These are phyloP conservation scores for Metacarcinus magister DNA, from an alignment of 2,888 invertebrate genomes.

Conservation along the genomic window DNA sequence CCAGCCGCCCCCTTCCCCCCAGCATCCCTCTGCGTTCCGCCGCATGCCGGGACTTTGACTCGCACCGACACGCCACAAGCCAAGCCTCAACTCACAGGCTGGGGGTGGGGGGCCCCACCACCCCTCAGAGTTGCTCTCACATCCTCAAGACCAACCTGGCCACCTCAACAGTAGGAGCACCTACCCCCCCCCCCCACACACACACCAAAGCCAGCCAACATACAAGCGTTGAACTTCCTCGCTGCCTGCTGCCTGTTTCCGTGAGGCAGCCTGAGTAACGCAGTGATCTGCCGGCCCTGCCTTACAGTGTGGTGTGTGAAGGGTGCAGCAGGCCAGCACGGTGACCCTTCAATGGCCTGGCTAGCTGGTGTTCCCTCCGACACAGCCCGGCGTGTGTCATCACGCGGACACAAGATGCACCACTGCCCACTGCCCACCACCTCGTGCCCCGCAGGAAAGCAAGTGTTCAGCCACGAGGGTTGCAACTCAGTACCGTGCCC, in stretches of 20 bases:
- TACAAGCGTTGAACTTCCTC: too few relatives aligned
- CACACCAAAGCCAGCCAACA: too few relatives aligned
- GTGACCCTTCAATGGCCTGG: not conserved
- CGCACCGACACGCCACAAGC: not conserved
- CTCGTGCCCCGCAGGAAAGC: not conserved
- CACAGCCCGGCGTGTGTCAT: not conserved
- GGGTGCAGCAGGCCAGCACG: not conserved
- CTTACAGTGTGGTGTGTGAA: not conserved
- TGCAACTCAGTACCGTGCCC: not conserved
- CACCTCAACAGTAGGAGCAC: not conserved
- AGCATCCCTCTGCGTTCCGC: not conserved
- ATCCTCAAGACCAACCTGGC: not conserved
- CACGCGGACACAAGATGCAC: not conserved
- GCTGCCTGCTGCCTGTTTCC: too few relatives aligned
- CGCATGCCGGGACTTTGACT: not conserved
- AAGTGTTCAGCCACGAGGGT: not conserved
- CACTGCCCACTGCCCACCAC: not conserved
- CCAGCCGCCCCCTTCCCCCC: not conserved
- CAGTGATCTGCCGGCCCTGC: too few relatives aligned
- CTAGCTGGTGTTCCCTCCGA: not conserved
- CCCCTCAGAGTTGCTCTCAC: not conserved
- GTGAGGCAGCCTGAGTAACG: too few relatives aligned
- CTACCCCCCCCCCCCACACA: not conserved
- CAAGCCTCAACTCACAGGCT: not conserved
- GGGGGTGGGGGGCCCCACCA: not conserved